Evolutionary conservation across 2,113 vertebrate genomes (phyloP).

Genomic region (Sceloporus undulatus): DNA sequence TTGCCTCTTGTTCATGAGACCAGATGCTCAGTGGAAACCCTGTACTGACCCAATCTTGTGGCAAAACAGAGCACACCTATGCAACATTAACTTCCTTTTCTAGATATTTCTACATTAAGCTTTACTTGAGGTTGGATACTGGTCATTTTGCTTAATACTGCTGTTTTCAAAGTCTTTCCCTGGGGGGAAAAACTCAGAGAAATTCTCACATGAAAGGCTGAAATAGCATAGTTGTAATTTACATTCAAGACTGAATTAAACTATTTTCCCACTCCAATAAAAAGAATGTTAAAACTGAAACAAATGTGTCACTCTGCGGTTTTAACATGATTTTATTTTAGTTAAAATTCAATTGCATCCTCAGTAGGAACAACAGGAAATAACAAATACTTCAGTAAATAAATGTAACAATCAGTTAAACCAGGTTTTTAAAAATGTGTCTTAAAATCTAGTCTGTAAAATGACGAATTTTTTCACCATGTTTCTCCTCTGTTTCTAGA

Average conservation of each 20-base stretch:
- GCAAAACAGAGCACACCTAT: not conserved
- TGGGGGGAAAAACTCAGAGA: not conserved
- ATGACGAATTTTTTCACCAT: not conserved
- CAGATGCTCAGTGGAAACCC: too few relatives aligned
- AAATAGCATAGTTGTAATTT: not conserved
- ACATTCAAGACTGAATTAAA: not conserved
- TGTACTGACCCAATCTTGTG: not conserved
- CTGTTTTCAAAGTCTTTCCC: not conserved
- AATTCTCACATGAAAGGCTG: not conserved
- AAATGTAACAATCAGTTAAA: constrained; percentile 13
- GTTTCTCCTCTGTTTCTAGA: constrained; percentile 24
- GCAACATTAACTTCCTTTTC: too few relatives aligned
- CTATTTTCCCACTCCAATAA: not conserved
- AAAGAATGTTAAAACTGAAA: not conserved
- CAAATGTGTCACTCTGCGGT: not conserved
- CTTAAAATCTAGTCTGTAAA: not conserved
- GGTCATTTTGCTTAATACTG: not conserved
- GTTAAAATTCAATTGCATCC: constrained; percentile 31
- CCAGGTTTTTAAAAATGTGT: constrained; percentile 7
- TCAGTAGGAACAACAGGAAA: not conserved
- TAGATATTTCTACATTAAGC: too few relatives aligned
- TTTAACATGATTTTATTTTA: not conserved
- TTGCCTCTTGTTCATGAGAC: not conserved
- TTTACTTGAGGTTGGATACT: not conserved
- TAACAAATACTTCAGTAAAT: not conserved